Evolutionary conservation across 2,888 invertebrate genomes (phyloP).

Genomic region (Melinaea menophilus): DNA sequence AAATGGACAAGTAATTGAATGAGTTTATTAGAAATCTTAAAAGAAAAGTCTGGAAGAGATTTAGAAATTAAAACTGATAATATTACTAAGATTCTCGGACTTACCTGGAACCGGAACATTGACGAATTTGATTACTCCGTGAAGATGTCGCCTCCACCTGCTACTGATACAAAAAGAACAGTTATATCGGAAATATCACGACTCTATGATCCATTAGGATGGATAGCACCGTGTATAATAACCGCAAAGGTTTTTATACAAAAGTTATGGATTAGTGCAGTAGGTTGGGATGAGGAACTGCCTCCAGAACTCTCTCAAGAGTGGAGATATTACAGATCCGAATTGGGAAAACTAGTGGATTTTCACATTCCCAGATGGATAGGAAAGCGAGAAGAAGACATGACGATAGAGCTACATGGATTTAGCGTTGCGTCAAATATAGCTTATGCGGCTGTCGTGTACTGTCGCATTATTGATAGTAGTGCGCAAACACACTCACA

Average conservation of each 20-base stretch:
- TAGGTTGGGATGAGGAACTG: conserved; percentile 8
- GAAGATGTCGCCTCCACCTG: neutral
- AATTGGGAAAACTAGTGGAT: neutral
- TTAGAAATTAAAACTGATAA: too few relatives aligned
- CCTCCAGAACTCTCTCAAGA: neutral
- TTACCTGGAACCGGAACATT: too few relatives aligned
- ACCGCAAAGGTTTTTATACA: conserved; percentile 8
- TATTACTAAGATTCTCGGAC: too few relatives aligned
- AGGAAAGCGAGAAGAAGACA: neutral
- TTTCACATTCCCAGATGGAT: neutral
- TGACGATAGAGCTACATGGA: conserved; percentile 25
- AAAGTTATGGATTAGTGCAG: conserved; percentile 5
- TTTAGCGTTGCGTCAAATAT: conserved; percentile 29
- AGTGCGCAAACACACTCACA: conserved; percentile 15
- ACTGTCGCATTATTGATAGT: conserved; percentile 18
- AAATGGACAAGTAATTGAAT: too few relatives aligned
- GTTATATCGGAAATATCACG: conserved; percentile 11
- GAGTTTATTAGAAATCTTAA: too few relatives aligned
- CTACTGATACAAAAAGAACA: conserved; percentile 1
- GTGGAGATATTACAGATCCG: neutral
- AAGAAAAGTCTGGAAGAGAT: too few relatives aligned
- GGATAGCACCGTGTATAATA: conserved; percentile 8
- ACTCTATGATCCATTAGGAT: conserved; percentile 7
- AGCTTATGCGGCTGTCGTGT: conserved; percentile 32
- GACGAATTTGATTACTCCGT: too few relatives aligned